Base-by-base conservation (phyloP, 2,797 vertebrate genomes). In the Lacerta agilis region DNA sequence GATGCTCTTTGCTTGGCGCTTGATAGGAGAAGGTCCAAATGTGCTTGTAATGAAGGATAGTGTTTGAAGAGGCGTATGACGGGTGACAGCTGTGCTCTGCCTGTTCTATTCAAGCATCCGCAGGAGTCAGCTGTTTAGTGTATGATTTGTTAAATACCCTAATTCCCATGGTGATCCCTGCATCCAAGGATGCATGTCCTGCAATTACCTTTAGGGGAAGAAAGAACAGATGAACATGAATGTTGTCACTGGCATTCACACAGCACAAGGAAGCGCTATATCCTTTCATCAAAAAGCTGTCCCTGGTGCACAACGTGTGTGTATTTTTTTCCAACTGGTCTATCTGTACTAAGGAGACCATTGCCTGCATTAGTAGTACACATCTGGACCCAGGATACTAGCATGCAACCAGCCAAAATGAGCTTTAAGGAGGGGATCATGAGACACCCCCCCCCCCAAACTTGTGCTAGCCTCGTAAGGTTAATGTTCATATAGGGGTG, bases 101-200 rank as follows among this genome's bases (percentile, higher is more conserved):
- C 58, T 45, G 64, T 73, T 89, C 69, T 15, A 43, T 8, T 84
- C 13, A 43, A 41, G 38, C 77, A 75, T 81, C 88, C 67, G 23
- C 13, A 7, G 25, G 45, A 83, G 77, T 87, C 82, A 82, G 38
- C 76, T 84, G 76, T 72, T 73, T 72, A 45, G 20, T 71, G 20
- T 61, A 79, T 27, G 27, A n/a, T 82, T 89, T 27, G 81, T 82
- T 91, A 78, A 87, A 66, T 83, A 36, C 78, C 27, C 75, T n/a
- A 25, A 85, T 87, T 82, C 81, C 85, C 73, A 20, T 73, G 49
- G 71, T 27, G 86, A 66, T 23, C 61, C 23, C 2, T 45, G 66
- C 84, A 64, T 45, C 76, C 79, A 17, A 79, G 69, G 82, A 84
- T 72, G 5, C 27, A 61, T 88, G 66, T 36, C 45, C 49, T 61